Evolutionary conservation across 2,888 invertebrate genomes (phyloP).

Genomic region (Elegia similella): DNA sequence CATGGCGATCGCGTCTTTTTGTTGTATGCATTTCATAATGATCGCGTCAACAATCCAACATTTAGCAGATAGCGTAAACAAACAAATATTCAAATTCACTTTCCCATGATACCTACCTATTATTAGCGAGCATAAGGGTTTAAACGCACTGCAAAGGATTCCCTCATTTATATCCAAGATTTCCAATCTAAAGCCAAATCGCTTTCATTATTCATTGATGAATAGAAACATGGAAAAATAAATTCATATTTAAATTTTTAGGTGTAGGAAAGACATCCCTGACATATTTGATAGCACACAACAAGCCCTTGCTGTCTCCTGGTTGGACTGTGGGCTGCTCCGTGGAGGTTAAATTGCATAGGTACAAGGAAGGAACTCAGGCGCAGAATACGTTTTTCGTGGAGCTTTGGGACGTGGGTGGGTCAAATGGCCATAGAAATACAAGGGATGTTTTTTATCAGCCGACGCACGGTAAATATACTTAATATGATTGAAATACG

Average conservation of each 20-base stretch:
- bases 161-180: too few species aligned
- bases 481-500: neutral
- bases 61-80: too few species aligned
- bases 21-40: too few species aligned
- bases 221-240: too few species aligned
- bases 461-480: conserved; percentile 89
- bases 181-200: too few species aligned
- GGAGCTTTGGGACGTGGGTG: conserved; percentile 98
- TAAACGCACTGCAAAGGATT: too few species aligned
- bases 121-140: too few species aligned
- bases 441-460: conserved; percentile 97
- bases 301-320: conserved; percentile 91
- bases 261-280: conserved; percentile 99
- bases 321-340: conserved; percentile 98
- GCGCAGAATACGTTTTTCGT: conserved; percentile 95
- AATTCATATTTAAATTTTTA: conserved; percentile 58
- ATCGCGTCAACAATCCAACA: too few species aligned
- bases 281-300: conserved; percentile 94
- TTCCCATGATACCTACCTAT: too few species aligned
- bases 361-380: conserved; percentile 96
- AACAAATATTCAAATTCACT: too few species aligned
- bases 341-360: conserved; percentile 96
- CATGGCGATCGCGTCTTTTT: too few species aligned
- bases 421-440: conserved; percentile 95
- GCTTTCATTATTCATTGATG: too few species aligned